phyloP scores from a whole-genome alignment of 2,888 invertebrate species.

The Pachycephus smyrnensis region DNA sequence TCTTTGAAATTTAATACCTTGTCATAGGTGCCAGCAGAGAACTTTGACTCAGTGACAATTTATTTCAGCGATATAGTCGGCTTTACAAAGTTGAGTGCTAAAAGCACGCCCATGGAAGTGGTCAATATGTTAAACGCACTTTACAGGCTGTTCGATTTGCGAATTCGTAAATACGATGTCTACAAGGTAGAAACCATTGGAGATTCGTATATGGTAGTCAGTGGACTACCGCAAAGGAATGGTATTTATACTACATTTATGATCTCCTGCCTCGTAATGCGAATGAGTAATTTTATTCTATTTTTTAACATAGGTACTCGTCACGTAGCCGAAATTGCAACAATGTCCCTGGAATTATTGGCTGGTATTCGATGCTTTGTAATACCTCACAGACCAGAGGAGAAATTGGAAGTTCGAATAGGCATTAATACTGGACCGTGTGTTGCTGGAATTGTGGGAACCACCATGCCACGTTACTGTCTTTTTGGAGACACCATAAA shows the following conservation, averaged over 20 bases:
- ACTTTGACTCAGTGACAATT: slow-evolving; percentile 77
- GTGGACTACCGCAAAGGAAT: slow-evolving; percentile 71
- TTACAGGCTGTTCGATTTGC: slow-evolving; percentile 80
- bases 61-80: slow-evolving; percentile 81
- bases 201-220: slow-evolving; percentile 75
- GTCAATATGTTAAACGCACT: slow-evolving; percentile 78
- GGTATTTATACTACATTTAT: slow-evolving; percentile 56
- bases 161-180: slow-evolving; percentile 78
- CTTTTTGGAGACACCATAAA: slow-evolving; percentile 75
- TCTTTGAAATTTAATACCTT: slow-evolving; percentile 2
- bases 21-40: slow-evolving; percentile 72
- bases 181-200: slow-evolving; percentile 80
- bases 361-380: slow-evolving; percentile 69
- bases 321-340: slow-evolving; percentile 74
- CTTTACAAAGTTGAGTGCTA: slow-evolving; percentile 75
- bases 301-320: slow-evolving; percentile 65
- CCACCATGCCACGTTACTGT: slow-evolving; percentile 75
- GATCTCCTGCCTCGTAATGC: neutral
- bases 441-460: slow-evolving; percentile 75
- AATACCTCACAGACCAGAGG: slow-evolving; percentile 70
- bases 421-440: slow-evolving; percentile 76
- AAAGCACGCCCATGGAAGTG: slow-evolving; percentile 75
- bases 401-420: slow-evolving; percentile 69
- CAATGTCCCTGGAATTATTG: slow-evolving; percentile 72
- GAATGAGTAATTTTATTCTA: slow-evolving; percentile 17